Conservation (phyloP, 1,140 invertebrate species). For the Camponotus vicinus region DNA sequence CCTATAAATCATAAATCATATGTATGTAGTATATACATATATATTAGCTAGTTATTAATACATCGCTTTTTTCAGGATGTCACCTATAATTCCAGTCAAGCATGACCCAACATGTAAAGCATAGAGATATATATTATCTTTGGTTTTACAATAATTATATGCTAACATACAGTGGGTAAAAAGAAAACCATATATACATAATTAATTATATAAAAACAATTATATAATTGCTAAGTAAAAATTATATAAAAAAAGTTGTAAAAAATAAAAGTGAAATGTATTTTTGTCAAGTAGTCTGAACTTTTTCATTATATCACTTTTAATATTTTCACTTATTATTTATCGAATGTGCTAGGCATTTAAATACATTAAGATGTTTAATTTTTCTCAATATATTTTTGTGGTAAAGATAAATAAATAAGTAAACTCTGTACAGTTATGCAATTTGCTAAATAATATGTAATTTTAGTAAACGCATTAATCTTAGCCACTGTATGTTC, state of each 20-base stretch:
- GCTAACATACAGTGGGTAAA: slow-evolving; percentile 44
- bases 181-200: neutral
- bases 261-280: slow-evolving; percentile 3
- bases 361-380: slow-evolving; percentile 1
- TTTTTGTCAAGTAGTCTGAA: slow-evolving; percentile 49
- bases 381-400: neutral
- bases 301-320: neutral
- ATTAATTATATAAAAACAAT: slow-evolving; percentile 12
- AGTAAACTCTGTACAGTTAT: neutral
- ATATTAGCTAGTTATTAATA: neutral
- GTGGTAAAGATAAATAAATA: neutral
- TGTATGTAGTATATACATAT: neutral
- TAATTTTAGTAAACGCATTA: neutral
- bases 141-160: slow-evolving; percentile 24
- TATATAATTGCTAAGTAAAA: slow-evolving; percentile 15
- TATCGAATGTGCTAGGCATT: neutral
- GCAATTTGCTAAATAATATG: neutral
- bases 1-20: slow-evolving; percentile 83
- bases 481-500: slow-evolving; percentile 36
- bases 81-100: slow-evolving; percentile 53
- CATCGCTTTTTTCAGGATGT: slow-evolving; percentile 34
- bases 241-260: neutral
- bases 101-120: slow-evolving; percentile 64
- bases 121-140: neutral
- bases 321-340: slow-evolving; percentile 25